phyloP scores from a whole-genome alignment of 2,888 invertebrate species.

The Lysandra bellargus region DNA sequence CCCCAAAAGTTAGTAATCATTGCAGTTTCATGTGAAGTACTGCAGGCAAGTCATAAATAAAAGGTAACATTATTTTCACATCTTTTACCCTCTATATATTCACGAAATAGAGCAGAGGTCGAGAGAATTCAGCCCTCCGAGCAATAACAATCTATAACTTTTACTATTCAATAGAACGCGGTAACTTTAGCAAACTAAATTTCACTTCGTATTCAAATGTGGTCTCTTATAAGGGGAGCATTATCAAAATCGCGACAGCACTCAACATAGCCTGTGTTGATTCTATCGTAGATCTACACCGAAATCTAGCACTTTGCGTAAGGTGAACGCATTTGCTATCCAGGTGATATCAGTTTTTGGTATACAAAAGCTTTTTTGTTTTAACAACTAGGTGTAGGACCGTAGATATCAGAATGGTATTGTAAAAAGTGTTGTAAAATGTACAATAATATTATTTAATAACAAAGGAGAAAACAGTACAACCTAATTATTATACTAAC shows the following conservation, averaged over 20 bases:
- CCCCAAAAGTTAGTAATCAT: background rate
- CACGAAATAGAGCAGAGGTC: constrained; percentile 35
- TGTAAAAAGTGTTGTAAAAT: background rate
- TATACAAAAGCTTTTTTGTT: background rate
- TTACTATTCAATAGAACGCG: constrained; percentile 56
- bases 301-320: constrained; percentile 47
- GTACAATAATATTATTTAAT: background rate
- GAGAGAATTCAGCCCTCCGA: constrained; percentile 58
- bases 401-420: background rate
- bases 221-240: constrained; percentile 62
- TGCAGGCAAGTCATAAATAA: background rate
- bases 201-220: constrained; percentile 69
- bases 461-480: background rate
- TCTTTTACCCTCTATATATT: constrained; percentile 5
- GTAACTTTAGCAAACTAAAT: constrained; percentile 71
- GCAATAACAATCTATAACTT: constrained; percentile 74
- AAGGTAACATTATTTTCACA: background rate
- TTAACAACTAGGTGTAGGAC: background rate
- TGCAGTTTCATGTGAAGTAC: background rate
- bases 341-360: background rate
- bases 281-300: constrained; percentile 76
- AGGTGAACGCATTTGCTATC: constrained; percentile 38
- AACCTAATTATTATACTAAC: background rate
- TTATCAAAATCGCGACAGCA: constrained; percentile 70
- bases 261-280: constrained; percentile 68